phyloP scores from a whole-genome alignment of 1,140 invertebrate species.

The Scylla paramamosain region DNA sequence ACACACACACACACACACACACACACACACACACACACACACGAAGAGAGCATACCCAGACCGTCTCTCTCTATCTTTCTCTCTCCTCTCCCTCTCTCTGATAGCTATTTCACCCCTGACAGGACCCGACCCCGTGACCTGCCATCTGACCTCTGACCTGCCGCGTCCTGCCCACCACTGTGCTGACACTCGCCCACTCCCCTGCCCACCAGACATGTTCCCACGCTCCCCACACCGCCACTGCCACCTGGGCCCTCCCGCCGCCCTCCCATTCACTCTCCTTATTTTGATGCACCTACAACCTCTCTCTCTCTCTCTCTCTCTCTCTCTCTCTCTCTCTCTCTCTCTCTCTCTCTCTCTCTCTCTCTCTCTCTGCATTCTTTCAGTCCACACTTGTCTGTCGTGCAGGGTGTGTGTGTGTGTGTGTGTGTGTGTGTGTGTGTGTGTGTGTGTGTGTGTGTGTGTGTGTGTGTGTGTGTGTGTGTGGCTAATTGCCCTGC shows the following conservation, averaged over 20 bases:
- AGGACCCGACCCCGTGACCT: not conserved
- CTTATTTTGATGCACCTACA: not conserved
- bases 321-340: not conserved
- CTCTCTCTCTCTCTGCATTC: not conserved
- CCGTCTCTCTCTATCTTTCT: not conserved
- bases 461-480: no score
- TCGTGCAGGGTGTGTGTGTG: conserved; percentile 24
- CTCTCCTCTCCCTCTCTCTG: not conserved
- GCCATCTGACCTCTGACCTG: not conserved
- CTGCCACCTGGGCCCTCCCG: not conserved
- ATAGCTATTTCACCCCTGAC: not conserved
- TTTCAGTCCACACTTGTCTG: not conserved
- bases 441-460: no score
- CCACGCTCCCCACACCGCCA: not conserved
- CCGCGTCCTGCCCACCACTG: no score
- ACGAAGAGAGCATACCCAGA: no score
- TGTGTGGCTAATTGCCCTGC: no score
- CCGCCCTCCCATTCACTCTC: not conserved
- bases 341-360: not conserved
- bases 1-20: no score
- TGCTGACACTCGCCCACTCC: not conserved
- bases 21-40: no score
- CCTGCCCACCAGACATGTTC: not conserved
- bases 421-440: conserved; percentile 18
- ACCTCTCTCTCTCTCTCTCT: not conserved